phyloP scores from a whole-genome alignment of 2,113 vertebrate species.

The Apaloderma vittatum region DNA sequence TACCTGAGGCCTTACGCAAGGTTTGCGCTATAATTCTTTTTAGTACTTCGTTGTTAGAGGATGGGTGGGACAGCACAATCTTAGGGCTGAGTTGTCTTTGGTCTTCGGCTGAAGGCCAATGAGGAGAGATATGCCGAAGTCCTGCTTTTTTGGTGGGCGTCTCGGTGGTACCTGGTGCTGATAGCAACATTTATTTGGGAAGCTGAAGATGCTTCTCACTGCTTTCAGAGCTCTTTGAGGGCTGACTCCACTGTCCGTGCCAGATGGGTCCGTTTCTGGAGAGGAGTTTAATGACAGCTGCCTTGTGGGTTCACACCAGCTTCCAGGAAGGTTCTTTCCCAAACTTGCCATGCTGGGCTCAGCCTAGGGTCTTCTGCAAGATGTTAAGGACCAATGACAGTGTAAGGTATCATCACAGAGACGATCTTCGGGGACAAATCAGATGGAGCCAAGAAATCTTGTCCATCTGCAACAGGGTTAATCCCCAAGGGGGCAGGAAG shows the following conservation, averaged over 20 bases:
- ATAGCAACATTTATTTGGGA: neutral
- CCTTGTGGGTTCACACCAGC: neutral
- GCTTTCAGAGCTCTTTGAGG: neutral
- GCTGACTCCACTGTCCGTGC: neutral
- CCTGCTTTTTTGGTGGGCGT: neutral
- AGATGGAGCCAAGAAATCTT: neutral
- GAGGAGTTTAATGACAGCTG: neutral
- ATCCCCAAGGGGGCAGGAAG: neutral
- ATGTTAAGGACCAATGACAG: neutral
- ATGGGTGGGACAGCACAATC: neutral
- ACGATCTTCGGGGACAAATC: neutral
- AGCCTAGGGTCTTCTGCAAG: neutral
- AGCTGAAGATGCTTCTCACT: neutral
- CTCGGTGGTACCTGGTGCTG: neutral
- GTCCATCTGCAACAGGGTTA: neutral
- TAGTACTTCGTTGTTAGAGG: neutral
- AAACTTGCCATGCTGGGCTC: neutral
- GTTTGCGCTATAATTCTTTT: neutral
- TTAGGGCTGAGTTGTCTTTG: neutral
- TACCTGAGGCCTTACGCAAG: neutral
- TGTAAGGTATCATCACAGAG: neutral
- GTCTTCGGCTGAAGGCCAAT: neutral
- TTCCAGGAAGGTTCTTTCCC: neutral
- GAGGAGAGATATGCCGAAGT: neutral
- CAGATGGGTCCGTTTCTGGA: fast-evolving